Percentiles rank a stretch among this genome's conserved stretches.
phyloP scores from a whole-genome alignment of 2,113 vertebrate genomes.

The Maylandia zebra region DNA sequence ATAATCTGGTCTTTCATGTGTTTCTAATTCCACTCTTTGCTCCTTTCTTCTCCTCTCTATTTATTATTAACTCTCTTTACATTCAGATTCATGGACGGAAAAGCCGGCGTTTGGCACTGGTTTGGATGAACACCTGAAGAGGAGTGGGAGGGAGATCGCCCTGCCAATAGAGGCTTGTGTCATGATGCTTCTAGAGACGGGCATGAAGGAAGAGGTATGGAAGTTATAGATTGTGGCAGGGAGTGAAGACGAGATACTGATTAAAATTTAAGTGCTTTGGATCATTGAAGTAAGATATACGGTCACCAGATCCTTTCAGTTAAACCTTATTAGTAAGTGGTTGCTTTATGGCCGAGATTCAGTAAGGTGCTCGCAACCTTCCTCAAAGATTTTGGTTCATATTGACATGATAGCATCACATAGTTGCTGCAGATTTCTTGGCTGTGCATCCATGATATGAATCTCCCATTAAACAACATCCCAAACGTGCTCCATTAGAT shows the following conservation, averaged over 20 bases:
- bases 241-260: background rate
- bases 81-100: constrained; percentile 91
- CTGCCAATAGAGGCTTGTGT: constrained; percentile 93
- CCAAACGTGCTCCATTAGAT: background rate
- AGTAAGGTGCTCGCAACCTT: background rate
- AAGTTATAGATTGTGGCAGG: background rate
- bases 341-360: background rate
- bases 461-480: background rate
- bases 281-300: background rate
- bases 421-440: background rate
- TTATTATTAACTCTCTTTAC: background rate
- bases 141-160: constrained; percentile 88
- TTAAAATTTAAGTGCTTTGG: background rate
- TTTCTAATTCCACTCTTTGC: background rate
- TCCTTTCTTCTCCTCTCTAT: background rate
- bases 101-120: constrained; percentile 93
- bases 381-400: background rate
- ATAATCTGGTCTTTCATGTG: background rate
- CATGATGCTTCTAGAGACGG: constrained; percentile 96
- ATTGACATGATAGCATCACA: background rate
- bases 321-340: background rate
- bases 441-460: background rate
- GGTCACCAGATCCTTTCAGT: background rate
- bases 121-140: constrained; percentile 91
- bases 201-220: constrained; percentile 94